Conservation (phyloP, 2,888 invertebrate species). For the Rotaria magnacalcarata region DNA sequence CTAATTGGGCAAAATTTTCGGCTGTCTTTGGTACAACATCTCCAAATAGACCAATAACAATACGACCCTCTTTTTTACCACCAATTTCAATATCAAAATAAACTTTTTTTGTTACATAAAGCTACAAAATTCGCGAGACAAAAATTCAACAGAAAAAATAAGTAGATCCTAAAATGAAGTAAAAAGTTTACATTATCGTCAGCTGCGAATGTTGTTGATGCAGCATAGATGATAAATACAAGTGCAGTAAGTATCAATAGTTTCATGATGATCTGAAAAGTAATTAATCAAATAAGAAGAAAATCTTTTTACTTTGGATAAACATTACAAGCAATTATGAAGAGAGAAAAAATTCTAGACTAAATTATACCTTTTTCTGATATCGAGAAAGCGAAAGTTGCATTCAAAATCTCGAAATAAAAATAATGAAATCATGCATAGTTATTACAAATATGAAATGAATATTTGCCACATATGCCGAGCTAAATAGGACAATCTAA, state of each 20-base stretch:
- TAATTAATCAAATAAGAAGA: neutral
- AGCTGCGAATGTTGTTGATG: neutral
- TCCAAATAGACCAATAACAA: constrained; percentile 68
- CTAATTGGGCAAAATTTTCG: constrained; percentile 77
- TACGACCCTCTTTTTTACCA: constrained; percentile 39
- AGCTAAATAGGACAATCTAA: neutral
- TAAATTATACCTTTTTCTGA: neutral
- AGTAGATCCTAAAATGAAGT: neutral
- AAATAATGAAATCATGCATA: neutral
- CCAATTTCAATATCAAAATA: constrained; percentile 46
- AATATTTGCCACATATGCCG: neutral
- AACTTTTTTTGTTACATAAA: constrained; percentile 46
- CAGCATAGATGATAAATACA: neutral
- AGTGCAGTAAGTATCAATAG: neutral
- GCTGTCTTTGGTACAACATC: constrained; percentile 78
- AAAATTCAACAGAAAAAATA: neutral
- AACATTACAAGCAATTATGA: neutral
- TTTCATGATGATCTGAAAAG: constrained; percentile 13
- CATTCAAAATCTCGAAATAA: constrained; percentile 8
- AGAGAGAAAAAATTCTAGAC: neutral
- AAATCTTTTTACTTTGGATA: too few relatives aligned
- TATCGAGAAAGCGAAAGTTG: neutral
- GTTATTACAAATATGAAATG: neutral
- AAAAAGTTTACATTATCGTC: neutral
- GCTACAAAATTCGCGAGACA: neutral